phyloP scores from a whole-genome alignment of 1,140 invertebrate species.

The Drosophila busckii region DNA sequence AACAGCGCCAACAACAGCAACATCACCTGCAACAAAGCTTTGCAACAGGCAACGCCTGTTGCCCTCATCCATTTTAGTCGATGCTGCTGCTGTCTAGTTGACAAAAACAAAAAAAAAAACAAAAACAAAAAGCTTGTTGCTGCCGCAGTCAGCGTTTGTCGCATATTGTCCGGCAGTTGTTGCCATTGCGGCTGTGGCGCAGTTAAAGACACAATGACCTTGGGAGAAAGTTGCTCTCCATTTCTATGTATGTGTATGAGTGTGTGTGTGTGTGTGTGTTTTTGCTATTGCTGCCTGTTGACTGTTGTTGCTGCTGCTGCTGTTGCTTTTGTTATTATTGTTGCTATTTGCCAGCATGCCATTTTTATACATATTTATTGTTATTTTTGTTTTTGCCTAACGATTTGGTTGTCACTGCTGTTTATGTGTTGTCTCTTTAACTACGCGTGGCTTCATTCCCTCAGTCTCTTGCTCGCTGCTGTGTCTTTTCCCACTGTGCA shows the following conservation, averaged over 20 bases:
- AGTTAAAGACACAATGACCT: constrained; percentile 78
- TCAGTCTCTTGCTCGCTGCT: constrained; percentile 23
- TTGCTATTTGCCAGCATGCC: constrained; percentile 23
- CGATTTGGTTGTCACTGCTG: constrained; percentile 47
- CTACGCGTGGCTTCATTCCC: constrained; percentile 26
- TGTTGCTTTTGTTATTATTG: constrained; percentile 13
- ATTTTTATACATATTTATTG: constrained; percentile 50
- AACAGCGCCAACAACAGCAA: background rate
- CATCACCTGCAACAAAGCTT: background rate
- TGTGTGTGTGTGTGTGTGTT: constrained; percentile 26
- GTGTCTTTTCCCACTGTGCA: constrained; percentile 30
- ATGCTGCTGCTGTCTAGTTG: constrained; percentile 1
- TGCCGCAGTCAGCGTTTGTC: constrained; percentile 29
- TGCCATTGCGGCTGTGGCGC: constrained; percentile 36
- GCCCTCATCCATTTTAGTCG: background rate
- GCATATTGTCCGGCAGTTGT: constrained; percentile 37
- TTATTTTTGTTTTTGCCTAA: constrained; percentile 57
- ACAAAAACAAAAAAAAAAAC: constrained; percentile 14
- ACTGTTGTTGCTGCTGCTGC: constrained; percentile 19
- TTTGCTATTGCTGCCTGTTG: constrained; percentile 36
- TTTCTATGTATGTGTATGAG: constrained; percentile 62
- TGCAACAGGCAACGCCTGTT: constrained; percentile 18
- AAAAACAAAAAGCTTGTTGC: constrained; percentile 5
- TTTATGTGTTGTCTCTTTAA: constrained; percentile 22
- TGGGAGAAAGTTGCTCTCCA: constrained; percentile 78